Percentiles rank a stretch among this genome's conserved stretches.
phyloP scores from a whole-genome alignment of 2,113 vertebrate genomes.

The Hassar affinis region DNA sequence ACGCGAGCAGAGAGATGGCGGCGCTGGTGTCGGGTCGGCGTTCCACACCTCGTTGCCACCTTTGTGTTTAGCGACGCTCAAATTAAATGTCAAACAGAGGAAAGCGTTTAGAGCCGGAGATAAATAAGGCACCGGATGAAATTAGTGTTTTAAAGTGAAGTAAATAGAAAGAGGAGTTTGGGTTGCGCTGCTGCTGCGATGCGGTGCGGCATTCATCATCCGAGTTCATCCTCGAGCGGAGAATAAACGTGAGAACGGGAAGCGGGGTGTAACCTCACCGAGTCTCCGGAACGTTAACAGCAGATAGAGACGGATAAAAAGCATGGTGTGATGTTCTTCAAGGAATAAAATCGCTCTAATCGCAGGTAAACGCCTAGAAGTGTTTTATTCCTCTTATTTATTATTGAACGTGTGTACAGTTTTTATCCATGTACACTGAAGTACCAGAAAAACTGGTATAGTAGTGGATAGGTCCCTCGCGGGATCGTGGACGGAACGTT shows the following conservation, averaged over 20 bases:
- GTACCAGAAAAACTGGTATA: no score
- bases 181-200: background rate
- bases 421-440: background rate
- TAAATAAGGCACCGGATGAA: background rate
- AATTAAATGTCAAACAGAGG: constrained; percentile 43
- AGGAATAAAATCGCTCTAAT: no score
- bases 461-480: no score
- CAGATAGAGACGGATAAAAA: background rate
- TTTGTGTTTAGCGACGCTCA: constrained; percentile 10
- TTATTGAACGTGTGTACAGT: background rate
- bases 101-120: constrained; percentile 26
- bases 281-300: background rate
- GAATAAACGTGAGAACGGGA: background rate
- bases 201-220: no score
- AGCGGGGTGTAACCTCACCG: background rate
- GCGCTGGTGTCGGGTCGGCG: background rate
- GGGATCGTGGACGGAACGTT: no score
- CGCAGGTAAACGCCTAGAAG: no score
- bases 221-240: background rate
- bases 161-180: no score
- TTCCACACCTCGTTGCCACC: constrained; percentile 30
- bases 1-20: constrained; percentile 9
- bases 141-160: background rate
- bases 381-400: background rate
- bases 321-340: no score